phyloP scores from a whole-genome alignment of 2,113 vertebrate species.

The Sebastes schlegelii region DNA sequence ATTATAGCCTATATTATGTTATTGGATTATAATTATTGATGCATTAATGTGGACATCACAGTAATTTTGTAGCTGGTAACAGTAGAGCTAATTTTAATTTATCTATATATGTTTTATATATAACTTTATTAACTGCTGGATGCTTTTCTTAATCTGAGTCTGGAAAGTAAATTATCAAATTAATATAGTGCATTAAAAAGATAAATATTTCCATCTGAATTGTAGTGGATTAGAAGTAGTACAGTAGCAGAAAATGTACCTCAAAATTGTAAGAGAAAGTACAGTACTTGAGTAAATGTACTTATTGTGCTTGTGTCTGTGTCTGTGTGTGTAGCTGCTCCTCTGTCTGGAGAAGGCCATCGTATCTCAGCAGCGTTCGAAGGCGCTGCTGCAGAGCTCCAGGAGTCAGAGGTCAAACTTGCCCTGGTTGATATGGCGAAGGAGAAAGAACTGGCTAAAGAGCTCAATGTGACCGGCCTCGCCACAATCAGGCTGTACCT shows the following conservation, averaged over 20 bases:
- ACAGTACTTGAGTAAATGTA: background rate
- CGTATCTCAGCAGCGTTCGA: slow-evolving; percentile 84
- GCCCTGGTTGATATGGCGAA: slow-evolving; percentile 86
- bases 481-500: slow-evolving; percentile 88
- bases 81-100: no score
- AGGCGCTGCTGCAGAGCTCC: slow-evolving; percentile 85
- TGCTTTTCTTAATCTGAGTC: background rate
- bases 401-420: slow-evolving; percentile 86
- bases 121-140: background rate
- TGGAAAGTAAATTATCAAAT: background rate
- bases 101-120: background rate
- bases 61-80: background rate
- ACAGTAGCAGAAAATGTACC: no score
- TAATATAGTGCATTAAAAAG: background rate
- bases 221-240: background rate
- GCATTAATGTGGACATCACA: background rate
- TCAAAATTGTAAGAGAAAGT: no score
- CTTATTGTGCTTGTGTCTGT: slow-evolving; percentile 3
- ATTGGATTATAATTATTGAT: background rate
- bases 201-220: no score
- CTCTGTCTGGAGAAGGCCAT: slow-evolving; percentile 82
- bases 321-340: slow-evolving; percentile 78
- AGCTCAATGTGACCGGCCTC: slow-evolving; percentile 82
- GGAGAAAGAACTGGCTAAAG: slow-evolving; percentile 86
- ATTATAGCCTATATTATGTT: background rate